Evolutionary conservation across 2,888 invertebrate genomes (phyloP), one percentile per base, ranked within the genome.

Genomic region (Congeria kusceri): DNA sequence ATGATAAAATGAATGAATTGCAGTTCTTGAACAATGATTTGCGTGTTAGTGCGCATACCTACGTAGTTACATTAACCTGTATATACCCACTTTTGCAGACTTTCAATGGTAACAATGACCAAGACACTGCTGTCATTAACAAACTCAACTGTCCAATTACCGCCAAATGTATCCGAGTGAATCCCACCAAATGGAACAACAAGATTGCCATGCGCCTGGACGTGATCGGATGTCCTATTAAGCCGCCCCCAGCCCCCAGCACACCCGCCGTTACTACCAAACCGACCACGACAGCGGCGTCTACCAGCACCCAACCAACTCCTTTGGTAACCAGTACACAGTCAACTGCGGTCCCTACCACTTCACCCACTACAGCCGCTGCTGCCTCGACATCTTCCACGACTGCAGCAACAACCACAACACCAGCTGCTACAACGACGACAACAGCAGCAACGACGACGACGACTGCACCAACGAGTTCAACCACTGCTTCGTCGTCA

Each of bases 141-240:
- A 57, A 67, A 13, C 71, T 88, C 9, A 64, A 64, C 1, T 88
- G 87, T 77, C 86, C 87, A 3, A 68, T 86, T 11, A 83, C 83
- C 59, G 86, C 86, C 15, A 84, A 83, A 61, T 88, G 86, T 70
- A 74, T 88, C 20, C 77, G 88, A 27, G 47, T 88, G n/a, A 65
- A 67, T 3, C 88, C 88, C 9, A 67, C 56, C 57, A 62, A 77
- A 27, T 87, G 84, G 84, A 78, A 88, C 49, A 70, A 72, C 47
- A 77, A 84, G 23, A 85, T 85, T 39, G 82, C 85, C 1, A 74
- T 88, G 80, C 76, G 88, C 28, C 49, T 87, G n/a, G 88, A 87
- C 15, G 58, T 87, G 11, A 74, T 86, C 1, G 88, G 88, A 32
- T 88, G 88, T 69, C 83, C 82, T n/a, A 88, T 88, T n/a, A 74